These are phyloP conservation scores for Aphyosemion australe DNA, from an alignment of 2,113 vertebrate genomes.

Conservation along the genomic window DNA sequence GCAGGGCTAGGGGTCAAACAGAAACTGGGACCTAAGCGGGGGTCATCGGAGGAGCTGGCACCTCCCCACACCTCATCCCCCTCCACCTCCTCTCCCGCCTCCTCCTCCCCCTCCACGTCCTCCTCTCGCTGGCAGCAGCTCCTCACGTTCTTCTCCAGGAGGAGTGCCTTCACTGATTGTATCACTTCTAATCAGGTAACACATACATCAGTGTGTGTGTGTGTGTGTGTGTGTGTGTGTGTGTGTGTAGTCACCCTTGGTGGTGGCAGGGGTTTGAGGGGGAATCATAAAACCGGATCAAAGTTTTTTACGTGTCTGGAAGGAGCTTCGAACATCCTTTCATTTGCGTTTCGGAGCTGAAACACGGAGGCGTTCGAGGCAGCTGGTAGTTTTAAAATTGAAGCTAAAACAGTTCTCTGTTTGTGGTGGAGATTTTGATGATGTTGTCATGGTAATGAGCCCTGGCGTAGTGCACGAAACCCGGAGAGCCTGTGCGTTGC, in stretches of 20 bases:
- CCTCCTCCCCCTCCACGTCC: constrained; percentile 85
- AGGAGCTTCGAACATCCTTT: constrained; percentile 28
- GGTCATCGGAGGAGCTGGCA: constrained; percentile 89
- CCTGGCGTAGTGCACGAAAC: constrained; percentile 35
- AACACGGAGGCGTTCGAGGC: constrained; percentile 13
- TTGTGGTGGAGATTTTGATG: constrained; percentile 57
- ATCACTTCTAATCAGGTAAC: constrained; percentile 94
- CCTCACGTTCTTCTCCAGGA: constrained; percentile 91
- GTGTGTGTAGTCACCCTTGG: constrained; percentile 15
- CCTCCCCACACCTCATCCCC: constrained; percentile 65
- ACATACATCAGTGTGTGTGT: constrained; percentile 47
- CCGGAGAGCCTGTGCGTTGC: constrained; percentile 60
- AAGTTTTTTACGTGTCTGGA: constrained; percentile 43
- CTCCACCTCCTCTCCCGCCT: constrained; percentile 72
- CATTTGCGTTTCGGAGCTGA: constrained; percentile 44
- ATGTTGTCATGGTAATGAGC: constrained; percentile 71
- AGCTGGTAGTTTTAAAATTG: constrained; percentile 22
- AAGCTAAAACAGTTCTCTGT: constrained; percentile 40
- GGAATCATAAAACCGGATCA: constrained; percentile 51
- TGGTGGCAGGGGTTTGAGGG: constrained; percentile 26
- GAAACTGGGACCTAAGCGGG: constrained; percentile 89
- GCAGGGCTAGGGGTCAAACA: constrained; percentile 83
- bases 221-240: constrained; percentile 2
- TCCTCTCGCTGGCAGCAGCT: constrained; percentile 96
- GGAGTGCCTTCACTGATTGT: constrained; percentile 95